These are phyloP conservation scores for Drosophila santomea DNA, from an alignment of 1,140 invertebrate species.

Conservation along the genomic window DNA sequence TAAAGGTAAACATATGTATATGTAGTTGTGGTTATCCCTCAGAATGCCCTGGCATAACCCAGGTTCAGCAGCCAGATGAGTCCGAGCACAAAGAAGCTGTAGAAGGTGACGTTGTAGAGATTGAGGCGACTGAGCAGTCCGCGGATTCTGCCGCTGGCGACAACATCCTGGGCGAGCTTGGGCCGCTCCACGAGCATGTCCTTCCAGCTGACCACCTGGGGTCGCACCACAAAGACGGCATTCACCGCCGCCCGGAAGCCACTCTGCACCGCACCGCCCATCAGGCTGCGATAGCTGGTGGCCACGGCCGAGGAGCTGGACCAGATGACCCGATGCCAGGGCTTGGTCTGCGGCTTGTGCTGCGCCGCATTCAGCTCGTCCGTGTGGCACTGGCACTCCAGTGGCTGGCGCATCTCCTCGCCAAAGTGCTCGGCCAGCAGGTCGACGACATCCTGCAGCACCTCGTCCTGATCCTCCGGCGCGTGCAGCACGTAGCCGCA, in stretches of 20 bases:
- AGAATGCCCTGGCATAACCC: constrained; percentile 26
- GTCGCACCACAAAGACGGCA: constrained; percentile 67
- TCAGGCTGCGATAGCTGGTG: constrained; percentile 67
- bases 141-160: background rate
- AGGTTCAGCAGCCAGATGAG: constrained; percentile 55
- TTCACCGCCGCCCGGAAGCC: constrained; percentile 72
- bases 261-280: constrained; percentile 79
- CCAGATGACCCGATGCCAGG: constrained; percentile 76
- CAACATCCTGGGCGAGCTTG: background rate
- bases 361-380: constrained; percentile 31
- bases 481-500: constrained; percentile 61
- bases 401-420: constrained; percentile 56
- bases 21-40: background rate
- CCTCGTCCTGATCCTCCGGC: constrained; percentile 14
- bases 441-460: constrained; percentile 41
- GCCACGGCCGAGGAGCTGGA: constrained; percentile 67
- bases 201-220: constrained; percentile 71
- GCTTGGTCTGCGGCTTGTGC: constrained; percentile 47
- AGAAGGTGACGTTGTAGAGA: constrained; percentile 72
- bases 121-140: constrained; percentile 62
- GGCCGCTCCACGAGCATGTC: constrained; percentile 61
- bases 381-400: constrained; percentile 37
- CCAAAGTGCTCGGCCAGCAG: constrained; percentile 54
- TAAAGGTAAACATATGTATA: background rate
- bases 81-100: constrained; percentile 55